These are phyloP conservation scores for Acronicta psi DNA, from an alignment of 2,888 invertebrate species.

Conservation along the genomic window DNA sequence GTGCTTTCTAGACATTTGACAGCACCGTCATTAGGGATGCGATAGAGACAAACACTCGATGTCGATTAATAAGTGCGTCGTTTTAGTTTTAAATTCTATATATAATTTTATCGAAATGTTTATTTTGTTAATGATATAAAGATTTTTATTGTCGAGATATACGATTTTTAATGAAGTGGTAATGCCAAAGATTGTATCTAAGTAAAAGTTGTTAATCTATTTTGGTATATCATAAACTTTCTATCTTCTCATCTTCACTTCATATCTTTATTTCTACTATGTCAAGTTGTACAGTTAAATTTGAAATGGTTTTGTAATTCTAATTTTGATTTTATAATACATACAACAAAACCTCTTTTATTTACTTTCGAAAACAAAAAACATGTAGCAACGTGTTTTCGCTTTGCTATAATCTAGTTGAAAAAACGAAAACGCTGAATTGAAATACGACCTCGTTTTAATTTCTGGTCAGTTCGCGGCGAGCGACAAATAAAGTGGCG, in stretches of 20 bases:
- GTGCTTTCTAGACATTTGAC: constrained; percentile 83
- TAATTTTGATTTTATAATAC: constrained; percentile 8
- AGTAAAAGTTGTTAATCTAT: constrained; percentile 38
- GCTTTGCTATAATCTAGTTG: constrained; percentile 21
- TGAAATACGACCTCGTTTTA: constrained; percentile 49
- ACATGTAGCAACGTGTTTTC: constrained; percentile 18
- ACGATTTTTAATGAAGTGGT: constrained; percentile 43
- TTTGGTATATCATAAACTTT: constrained; percentile 32
- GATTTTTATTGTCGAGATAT: constrained; percentile 47
- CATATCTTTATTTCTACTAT: not conserved
- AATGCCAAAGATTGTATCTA: constrained; percentile 32
- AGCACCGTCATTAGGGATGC: constrained; percentile 78
- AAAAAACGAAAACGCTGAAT: constrained; percentile 46
- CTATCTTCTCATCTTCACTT: constrained; percentile 12
- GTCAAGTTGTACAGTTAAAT: not conserved
- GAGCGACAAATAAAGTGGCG: constrained; percentile 72
- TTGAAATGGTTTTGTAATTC: constrained; percentile 27
- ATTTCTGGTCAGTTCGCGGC: constrained; percentile 54
- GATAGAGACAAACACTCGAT: constrained; percentile 71
- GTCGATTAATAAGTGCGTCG: constrained; percentile 69
- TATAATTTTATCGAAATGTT: constrained; percentile 47
- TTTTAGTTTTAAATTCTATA: constrained; percentile 51
- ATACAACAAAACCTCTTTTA: not conserved
- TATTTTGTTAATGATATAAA: constrained; percentile 47
- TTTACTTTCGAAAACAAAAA: constrained; percentile 30